Base-by-base conservation (phyloP, 2,888 invertebrate genomes). In the Sycophila texana region DNA sequence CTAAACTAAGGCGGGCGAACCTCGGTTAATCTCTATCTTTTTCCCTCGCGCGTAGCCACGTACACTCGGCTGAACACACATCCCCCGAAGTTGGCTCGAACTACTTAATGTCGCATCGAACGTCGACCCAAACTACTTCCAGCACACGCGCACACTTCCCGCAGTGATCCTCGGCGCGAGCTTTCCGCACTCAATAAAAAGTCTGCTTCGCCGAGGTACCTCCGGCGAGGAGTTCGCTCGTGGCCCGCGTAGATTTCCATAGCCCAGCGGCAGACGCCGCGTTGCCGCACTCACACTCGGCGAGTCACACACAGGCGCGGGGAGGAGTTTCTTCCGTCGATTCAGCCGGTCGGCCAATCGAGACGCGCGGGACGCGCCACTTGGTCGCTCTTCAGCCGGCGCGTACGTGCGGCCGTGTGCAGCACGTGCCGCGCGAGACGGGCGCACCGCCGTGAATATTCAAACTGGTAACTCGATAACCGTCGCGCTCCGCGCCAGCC, bases 381-480 rank as follows among this genome's bases (percentile, higher is more conserved):
- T 12, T 39, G 5, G 39, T 39, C 30, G 63, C 39, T 13, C 18
- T n/a, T 14, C 12, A 39, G 39, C 39, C 39, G 26, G 39, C 39
- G 63, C 12, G 63, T 47, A 63, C 47, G 63, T 63, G 63, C 30
- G n/a, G 53, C 3, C 47, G 63, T 39, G 63, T 18, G 63, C 18
- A 39, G 16, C 51, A 58, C 26, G 30, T 13, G 13, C 30, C 7
- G 18, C 14, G 57, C 20, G 49, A 49, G 4, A n/a, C n/a, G n/a
- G 0, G 10, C 7, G 55, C 70, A 53, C 67, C 76, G 67, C 30
- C 51, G 60, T 83, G 83, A 84, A 84, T 85, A 84, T 85, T 84
- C 83, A 83, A 81, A 82, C 74, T 82, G 81, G 71, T 77, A 82
- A 84, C 80, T 82, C 68, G 82, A 82, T 83, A 80, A 83, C 75